phyloP scores from a whole-genome alignment of 2,113 vertebrate species.

The Neotragus pygmaeus region DNA sequence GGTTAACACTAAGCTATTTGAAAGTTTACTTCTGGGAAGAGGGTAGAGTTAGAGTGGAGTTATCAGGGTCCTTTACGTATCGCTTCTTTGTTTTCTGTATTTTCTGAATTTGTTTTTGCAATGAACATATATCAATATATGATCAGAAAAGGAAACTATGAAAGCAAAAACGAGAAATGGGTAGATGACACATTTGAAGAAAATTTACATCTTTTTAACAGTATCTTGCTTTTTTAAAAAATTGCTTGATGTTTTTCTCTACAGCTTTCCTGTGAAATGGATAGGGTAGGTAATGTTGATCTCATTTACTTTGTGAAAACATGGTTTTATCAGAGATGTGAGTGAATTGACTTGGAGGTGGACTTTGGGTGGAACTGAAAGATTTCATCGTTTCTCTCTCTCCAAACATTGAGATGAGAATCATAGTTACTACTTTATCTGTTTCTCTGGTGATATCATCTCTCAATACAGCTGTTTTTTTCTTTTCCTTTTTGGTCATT shows the following conservation, averaged over 20 bases:
- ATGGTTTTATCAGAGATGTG: fast-evolving
- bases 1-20: neutral
- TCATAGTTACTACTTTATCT: neutral
- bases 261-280: neutral
- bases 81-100: neutral
- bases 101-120: neutral
- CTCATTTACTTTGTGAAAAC: neutral
- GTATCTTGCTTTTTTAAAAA: neutral
- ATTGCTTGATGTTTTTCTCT: neutral
- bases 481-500: neutral
- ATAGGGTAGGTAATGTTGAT: neutral
- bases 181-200: neutral
- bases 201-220: neutral
- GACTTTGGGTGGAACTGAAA: neutral
- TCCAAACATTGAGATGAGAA: neutral
- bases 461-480: neutral
- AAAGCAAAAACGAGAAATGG: neutral
- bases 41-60: neutral
- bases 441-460: neutral
- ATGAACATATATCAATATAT: neutral
- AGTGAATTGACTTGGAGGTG: neutral
- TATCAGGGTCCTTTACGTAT: neutral
- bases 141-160: neutral
- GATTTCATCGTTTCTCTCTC: neutral
- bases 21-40: neutral